A percentile compares a stretch with the other conserved stretches of the same genome.
Conservation (phyloP, 2,888 invertebrate genomes). For the Cordilura impudica region DNA sequence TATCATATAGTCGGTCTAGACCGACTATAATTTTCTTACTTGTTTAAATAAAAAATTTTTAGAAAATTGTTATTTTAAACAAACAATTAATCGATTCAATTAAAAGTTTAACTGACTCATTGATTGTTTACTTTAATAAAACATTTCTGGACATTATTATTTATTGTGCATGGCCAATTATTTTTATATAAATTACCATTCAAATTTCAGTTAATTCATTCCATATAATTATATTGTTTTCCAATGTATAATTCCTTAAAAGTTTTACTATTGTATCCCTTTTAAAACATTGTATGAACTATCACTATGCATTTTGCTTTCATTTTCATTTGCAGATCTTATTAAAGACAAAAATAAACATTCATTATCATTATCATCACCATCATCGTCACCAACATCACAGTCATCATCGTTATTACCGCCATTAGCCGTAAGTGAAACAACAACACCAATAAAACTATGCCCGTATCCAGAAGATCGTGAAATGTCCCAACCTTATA, state of each 20-base stretch:
- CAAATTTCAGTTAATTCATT: too few relatives aligned
- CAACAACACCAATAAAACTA: slow-evolving; percentile 45
- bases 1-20: too few relatives aligned
- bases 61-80: too few relatives aligned
- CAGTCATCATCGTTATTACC: slow-evolving; percentile 60
- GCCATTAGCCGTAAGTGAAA: slow-evolving; percentile 30
- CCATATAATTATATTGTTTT: background rate
- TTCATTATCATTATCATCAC: slow-evolving; percentile 39
- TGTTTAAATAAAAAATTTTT: too few relatives aligned
- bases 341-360: slow-evolving; percentile 65
- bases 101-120: too few relatives aligned
- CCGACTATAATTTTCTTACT: too few relatives aligned
- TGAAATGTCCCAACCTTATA: slow-evolving; percentile 39
- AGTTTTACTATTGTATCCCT: slow-evolving; percentile 10
- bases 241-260: background rate
- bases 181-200: too few relatives aligned
- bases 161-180: too few relatives aligned
- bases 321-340: slow-evolving; percentile 69
- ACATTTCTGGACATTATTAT: too few relatives aligned
- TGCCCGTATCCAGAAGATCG: slow-evolving; percentile 35
- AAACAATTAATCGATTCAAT: too few relatives aligned
- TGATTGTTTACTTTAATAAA: too few relatives aligned
- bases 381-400: slow-evolving; percentile 48
- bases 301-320: slow-evolving; percentile 63
- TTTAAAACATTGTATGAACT: too few relatives aligned